phyloP scores from a whole-genome alignment of 2,113 vertebrate species.

The Scomber scombrus region DNA sequence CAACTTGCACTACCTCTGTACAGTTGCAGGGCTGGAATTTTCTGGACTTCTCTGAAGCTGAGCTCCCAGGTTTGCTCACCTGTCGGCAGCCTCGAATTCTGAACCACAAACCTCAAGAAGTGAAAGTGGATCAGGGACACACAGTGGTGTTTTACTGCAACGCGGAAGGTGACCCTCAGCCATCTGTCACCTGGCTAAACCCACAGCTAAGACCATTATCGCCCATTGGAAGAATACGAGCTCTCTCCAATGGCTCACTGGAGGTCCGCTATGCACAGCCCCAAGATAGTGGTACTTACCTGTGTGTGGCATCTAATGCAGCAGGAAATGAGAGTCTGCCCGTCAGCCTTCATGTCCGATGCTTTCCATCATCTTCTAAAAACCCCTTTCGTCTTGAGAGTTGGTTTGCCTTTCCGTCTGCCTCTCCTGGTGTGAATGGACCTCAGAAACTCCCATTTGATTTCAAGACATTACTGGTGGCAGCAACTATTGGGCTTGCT shows the following conservation, averaged over 20 bases:
- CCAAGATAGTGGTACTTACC: slow-evolving; percentile 86
- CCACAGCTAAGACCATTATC: slow-evolving; percentile 80
- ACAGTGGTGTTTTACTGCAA: slow-evolving; percentile 84
- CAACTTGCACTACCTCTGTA: slow-evolving; percentile 82
- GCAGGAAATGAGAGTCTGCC: slow-evolving; percentile 87
- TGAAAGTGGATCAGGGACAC: slow-evolving; percentile 85
- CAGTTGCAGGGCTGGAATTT: slow-evolving; percentile 82
- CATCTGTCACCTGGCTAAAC: slow-evolving; percentile 86
- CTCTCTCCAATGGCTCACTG: slow-evolving; percentile 86
- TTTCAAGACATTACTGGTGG: slow-evolving; percentile 85
- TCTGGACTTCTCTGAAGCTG: slow-evolving; percentile 81
- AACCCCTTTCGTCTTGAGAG: slow-evolving; percentile 69
- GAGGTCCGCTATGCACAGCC: slow-evolving; percentile 88
- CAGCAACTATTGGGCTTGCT: slow-evolving; percentile 87
- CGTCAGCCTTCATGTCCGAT: slow-evolving; percentile 83
- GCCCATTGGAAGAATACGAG: slow-evolving; percentile 80
- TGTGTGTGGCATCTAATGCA: slow-evolving; percentile 88
- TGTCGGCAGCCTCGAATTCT: slow-evolving; percentile 86
- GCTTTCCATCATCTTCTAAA: slow-evolving; percentile 67
- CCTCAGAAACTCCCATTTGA: slow-evolving; percentile 77
- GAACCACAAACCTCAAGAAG: slow-evolving; percentile 73
- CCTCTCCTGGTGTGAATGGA: slow-evolving; percentile 52
- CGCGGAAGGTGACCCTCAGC: slow-evolving; percentile 87
- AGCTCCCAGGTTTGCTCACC: slow-evolving; percentile 84
- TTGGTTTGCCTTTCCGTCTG: slow-evolving; percentile 71